phyloP scores from a whole-genome alignment of 37 sponge, comb jelly and placozoan species.

The Dysidea cf. avara region DNA sequence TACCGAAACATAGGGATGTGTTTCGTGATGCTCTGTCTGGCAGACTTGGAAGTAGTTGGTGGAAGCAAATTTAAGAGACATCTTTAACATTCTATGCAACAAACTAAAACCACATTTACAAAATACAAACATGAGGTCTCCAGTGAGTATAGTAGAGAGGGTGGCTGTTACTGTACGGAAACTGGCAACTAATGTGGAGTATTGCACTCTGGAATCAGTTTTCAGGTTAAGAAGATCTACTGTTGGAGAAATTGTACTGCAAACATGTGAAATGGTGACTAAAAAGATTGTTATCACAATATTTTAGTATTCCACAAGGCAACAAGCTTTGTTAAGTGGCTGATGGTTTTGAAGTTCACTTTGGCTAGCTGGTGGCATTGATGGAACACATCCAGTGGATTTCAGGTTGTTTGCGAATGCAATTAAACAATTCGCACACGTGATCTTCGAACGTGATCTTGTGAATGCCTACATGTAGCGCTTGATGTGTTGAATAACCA shows the following conservation, averaged over 20 bases:
- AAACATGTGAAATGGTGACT: background rate
- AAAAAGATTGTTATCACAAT: background rate
- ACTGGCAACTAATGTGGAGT: too few species aligned
- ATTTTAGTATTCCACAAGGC: background rate
- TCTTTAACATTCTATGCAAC: background rate
- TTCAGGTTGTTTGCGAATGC: too few species aligned
- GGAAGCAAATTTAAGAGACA: too few species aligned
- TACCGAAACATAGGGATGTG: too few species aligned
- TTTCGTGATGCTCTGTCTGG: too few species aligned
- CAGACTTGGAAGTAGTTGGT: too few species aligned
- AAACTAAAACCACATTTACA: background rate
- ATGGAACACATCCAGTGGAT: background rate
- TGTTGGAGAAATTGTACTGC: background rate
- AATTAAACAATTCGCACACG: too few species aligned
- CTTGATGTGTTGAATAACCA: too few species aligned
- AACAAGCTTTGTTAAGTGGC: background rate
- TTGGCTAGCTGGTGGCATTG: background rate
- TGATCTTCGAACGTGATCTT: too few species aligned
- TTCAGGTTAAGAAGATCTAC: slow-evolving; percentile 4
- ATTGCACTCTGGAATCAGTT: background rate
- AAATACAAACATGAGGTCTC: background rate
- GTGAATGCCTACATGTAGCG: too few species aligned
- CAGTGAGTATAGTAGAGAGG: background rate
- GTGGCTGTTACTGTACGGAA: slow-evolving; percentile 7
- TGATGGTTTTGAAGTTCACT: slow-evolving; percentile 5